Evolutionary conservation across 2,888 invertebrate species (phyloP).

Genomic region (Dasypogon diadema): DNA sequence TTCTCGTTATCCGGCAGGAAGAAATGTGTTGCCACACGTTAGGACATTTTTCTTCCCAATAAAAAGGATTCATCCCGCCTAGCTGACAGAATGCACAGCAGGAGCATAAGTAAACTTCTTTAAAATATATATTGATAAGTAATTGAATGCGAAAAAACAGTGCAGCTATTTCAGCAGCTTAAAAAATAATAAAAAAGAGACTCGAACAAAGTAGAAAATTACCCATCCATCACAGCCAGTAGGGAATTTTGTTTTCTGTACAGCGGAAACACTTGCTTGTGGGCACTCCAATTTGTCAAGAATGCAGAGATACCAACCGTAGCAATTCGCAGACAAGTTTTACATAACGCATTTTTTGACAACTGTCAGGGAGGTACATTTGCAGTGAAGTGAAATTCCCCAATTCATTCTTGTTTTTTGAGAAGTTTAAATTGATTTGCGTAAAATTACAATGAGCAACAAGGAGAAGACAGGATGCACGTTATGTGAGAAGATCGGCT

Average conservation of each 20-base stretch:
- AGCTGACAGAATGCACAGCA: too few species aligned
- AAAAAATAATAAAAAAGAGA: too few species aligned
- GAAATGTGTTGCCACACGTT: neutral
- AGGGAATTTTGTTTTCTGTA: too few species aligned
- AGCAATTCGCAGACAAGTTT: neutral
- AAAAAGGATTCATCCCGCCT: too few species aligned
- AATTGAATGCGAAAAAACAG: too few species aligned
- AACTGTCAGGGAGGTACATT: neutral
- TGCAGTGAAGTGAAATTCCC: slow-evolving; percentile 6
- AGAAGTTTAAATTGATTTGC: slow-evolving; percentile 7
- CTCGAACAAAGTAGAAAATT: too few species aligned
- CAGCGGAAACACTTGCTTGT: neutral
- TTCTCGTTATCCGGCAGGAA: slow-evolving; percentile 5
- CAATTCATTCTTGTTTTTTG: slow-evolving; percentile 2
- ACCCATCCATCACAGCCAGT: too few species aligned
- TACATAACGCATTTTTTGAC: slow-evolving; percentile 32
- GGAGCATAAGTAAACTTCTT: too few species aligned
- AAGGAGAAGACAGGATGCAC: slow-evolving; percentile 61
- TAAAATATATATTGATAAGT: too few species aligned
- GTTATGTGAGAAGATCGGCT: slow-evolving; percentile 64
- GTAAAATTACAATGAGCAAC: slow-evolving; percentile 60
- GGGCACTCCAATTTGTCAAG: neutral
- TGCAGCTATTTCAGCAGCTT: too few species aligned
- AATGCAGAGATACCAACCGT: slow-evolving; percentile 15
- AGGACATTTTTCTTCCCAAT: too few species aligned